These are phyloP conservation scores for Sinocyclocheilus anophthalmus DNA, from an alignment of 2,113 vertebrate genomes.

Conservation along the genomic window DNA sequence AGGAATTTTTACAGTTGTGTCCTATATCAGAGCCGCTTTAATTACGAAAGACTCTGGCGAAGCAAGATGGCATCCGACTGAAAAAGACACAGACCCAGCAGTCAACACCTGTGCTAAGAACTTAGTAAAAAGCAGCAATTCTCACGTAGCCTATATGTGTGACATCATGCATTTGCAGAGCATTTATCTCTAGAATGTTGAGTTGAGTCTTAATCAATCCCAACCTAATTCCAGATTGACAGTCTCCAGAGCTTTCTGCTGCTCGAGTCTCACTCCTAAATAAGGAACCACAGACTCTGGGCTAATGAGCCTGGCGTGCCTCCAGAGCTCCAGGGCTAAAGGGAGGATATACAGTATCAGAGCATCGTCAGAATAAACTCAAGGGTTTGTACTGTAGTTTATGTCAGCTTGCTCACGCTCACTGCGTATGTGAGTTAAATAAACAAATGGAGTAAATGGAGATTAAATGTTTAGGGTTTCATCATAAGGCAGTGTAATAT, in stretches of 20 bases:
- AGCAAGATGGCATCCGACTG: not conserved
- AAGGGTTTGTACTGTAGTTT: conserved; percentile 47
- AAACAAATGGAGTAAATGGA: conserved; percentile 41
- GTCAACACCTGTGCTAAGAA: conserved; percentile 4
- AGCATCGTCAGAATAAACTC: conserved; percentile 44
- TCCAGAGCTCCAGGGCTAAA: conserved; percentile 47
- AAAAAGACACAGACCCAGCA: not conserved
- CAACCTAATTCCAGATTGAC: conserved; percentile 48
- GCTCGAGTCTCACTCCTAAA: conserved; percentile 46
- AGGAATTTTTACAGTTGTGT: not conserved
- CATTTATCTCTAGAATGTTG: conserved; percentile 52
- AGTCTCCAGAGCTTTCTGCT: conserved; percentile 54
- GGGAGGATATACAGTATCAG: conserved; percentile 53
- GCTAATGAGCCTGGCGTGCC: conserved; percentile 52
- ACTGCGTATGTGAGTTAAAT: conserved; percentile 16
- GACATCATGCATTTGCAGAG: conserved; percentile 47
- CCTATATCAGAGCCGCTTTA: not conserved
- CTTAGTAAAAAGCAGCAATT: conserved; percentile 33
- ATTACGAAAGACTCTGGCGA: conserved; percentile 1
- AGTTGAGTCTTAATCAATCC: conserved; percentile 50
- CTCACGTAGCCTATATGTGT: conserved; percentile 42
- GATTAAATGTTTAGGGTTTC: conserved; percentile 34
- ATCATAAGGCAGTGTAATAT: conserved; percentile 29
- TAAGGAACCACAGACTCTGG: conserved; percentile 48
- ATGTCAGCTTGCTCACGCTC: not conserved